These are phyloP conservation scores for Probosciger aterrimus DNA, from an alignment of 2,113 vertebrate species.

Conservation along the genomic window DNA sequence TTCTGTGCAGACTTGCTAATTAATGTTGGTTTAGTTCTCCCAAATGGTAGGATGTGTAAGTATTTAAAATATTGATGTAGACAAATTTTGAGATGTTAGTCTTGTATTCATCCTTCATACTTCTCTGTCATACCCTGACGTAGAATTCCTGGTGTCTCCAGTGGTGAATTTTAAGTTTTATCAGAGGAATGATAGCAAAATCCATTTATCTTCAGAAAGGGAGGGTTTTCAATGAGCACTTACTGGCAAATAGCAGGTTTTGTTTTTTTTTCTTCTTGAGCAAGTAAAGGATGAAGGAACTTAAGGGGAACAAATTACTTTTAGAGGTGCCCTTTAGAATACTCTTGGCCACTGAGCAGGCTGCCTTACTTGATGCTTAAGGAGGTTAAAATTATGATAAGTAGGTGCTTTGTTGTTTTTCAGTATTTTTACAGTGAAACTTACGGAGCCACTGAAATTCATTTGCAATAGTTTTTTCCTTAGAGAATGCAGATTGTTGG, in stretches of 20 bases:
- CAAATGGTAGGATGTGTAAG: background rate
- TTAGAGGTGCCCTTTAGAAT: background rate
- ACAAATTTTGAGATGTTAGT: background rate
- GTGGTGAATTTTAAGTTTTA: background rate
- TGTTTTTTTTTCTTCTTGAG: background rate
- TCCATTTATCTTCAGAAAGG: background rate
- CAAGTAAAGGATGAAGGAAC: background rate
- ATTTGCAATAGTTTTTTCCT: background rate
- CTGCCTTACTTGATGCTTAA: background rate
- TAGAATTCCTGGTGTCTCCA: background rate
- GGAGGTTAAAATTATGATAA: background rate
- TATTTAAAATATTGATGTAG: background rate
- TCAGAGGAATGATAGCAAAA: background rate
- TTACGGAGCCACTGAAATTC: background rate
- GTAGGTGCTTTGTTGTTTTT: background rate
- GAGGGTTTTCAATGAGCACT: background rate
- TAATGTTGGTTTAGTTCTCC: background rate
- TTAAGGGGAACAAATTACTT: background rate
- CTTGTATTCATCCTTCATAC: background rate
- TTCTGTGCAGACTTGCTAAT: constrained; percentile 3
- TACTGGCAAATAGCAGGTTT: background rate
- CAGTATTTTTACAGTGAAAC: background rate
- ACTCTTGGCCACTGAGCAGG: background rate
- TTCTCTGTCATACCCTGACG: background rate
- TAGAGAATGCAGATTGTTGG: background rate